Evolutionary conservation across 2,797 vertebrate species (phyloP).

Genomic region (Decapterus maruadsi): DNA sequence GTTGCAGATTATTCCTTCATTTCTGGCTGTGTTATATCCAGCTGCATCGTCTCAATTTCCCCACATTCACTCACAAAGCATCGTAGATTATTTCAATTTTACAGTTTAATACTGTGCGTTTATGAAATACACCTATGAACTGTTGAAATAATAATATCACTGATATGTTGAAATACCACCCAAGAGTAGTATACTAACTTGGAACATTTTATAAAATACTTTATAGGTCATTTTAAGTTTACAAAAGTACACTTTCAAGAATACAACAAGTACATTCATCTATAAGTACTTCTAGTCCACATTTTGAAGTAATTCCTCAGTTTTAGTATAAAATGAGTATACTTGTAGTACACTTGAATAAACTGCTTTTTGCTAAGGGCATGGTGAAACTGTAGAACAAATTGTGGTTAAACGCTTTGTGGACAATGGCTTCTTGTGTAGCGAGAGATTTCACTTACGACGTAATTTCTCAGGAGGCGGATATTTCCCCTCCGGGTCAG

Average conservation of each 20-base stretch:
- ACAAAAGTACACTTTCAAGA: too few species aligned
- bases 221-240: too few species aligned
- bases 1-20: constrained; percentile 53
- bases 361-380: too few species aligned
- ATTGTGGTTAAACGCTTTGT: background rate
- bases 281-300: too few species aligned
- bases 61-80: constrained; percentile 3
- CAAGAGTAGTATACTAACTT: too few species aligned
- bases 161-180: background rate
- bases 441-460: background rate
- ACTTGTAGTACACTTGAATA: too few species aligned
- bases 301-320: too few species aligned
- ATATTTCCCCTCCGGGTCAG: constrained; percentile 31
- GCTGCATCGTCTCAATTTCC: background rate
- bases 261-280: too few species aligned
- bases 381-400: background rate
- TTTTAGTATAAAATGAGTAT: too few species aligned
- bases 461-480: background rate
- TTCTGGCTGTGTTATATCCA: constrained; percentile 21
- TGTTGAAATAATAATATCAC: background rate
- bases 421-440: constrained; percentile 21
- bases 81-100: background rate
- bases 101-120: background rate
- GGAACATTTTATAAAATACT: too few species aligned
- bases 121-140: background rate